Evolutionary conservation across 2,888 invertebrate genomes (phyloP), one percentile per base, ranked within the genome.

Genomic region (Glaucopsyche alexis): DNA sequence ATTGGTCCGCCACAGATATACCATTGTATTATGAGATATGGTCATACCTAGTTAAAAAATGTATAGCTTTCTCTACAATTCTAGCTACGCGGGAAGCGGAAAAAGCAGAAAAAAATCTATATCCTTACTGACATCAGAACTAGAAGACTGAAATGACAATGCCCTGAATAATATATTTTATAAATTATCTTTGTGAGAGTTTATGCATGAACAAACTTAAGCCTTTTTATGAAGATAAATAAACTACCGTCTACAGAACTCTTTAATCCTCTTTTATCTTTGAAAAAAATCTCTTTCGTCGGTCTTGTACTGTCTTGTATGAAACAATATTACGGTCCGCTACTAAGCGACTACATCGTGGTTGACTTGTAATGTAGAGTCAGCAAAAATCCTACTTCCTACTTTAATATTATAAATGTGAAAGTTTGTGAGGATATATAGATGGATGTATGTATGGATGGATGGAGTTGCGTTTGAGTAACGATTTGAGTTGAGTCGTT

Each of bases 241-340:
- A 67, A 69, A 69, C 69, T 69, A 69, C 69, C 16, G 45, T 67
- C 45, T 67, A 69, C 29, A 69, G 47, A 69, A 47, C 19, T 47
- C 47, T 47, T 69, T 69, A 69, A 69, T 69, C 69, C 47, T 47
- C 49, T 47, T 67, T 69, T 69, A 69, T 49, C 69, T 13, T 47
- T 47, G 49, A 29, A n/a, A 69, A 69, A 69, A 69, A 45, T 69
- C 69, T 69, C 69, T 69, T 69, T 69, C 69, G 49, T 47, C 49
- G 49, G 69, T 69, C 49, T 47, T 69, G 69, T 69, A 47, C 49
- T 29, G 69, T 69, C 49, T 47, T 69, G 69, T 69, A 47, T 69
- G 69, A 69, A 69, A 69, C 69, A 47, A 49, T 69, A 49, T 69
- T 47, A 38, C 7, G 60, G 60, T 14, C 47, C 49, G 16, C 19